Percentiles rank a stretch among this genome's conserved stretches.
These are phyloP conservation scores for Orthonychiurus folsomi DNA, from an alignment of 2,888 invertebrate species.

Conservation along the genomic window DNA sequence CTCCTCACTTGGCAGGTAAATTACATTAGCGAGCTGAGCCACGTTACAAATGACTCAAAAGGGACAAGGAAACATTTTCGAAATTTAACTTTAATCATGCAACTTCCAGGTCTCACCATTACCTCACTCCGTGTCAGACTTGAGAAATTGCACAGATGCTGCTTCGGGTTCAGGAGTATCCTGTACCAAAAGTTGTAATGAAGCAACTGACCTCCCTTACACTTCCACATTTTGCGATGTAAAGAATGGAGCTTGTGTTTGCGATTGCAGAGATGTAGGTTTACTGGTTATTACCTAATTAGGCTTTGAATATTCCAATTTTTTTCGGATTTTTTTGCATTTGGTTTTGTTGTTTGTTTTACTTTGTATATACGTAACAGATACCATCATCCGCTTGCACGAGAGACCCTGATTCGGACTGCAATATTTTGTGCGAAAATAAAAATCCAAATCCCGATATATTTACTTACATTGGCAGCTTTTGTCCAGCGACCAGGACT, in stretches of 20 bases:
- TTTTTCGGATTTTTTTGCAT: too few species aligned
- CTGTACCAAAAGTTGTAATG: constrained; percentile 13
- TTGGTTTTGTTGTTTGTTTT: too few species aligned
- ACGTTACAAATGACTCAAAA: too few species aligned
- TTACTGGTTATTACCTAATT: not conserved
- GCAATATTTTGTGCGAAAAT: constrained; percentile 24
- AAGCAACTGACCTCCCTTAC: constrained; percentile 19
- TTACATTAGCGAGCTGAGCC: too few species aligned
- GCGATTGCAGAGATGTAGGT: constrained; percentile 38
- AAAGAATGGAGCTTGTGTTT: constrained; percentile 30
- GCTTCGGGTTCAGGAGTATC: not conserved
- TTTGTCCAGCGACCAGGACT: constrained; percentile 15
- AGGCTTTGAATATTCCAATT: too few species aligned
- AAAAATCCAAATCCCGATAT: constrained; percentile 38
- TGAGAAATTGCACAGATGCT: constrained; percentile 5
- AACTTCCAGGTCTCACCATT: too few species aligned
- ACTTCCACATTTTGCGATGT: constrained; percentile 36
- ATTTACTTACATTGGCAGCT: constrained; percentile 33
- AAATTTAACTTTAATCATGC: too few species aligned
- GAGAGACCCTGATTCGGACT: constrained; percentile 12
- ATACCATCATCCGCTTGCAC: not conserved
- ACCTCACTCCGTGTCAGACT: too few species aligned
- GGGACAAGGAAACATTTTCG: too few species aligned
- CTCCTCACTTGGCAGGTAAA: too few species aligned
- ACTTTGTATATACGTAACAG: not conserved